A percentile compares a stretch with the other conserved stretches of the same genome.
phyloP scores from a whole-genome alignment of 2,113 vertebrate genomes.

The Cariama cristata region DNA sequence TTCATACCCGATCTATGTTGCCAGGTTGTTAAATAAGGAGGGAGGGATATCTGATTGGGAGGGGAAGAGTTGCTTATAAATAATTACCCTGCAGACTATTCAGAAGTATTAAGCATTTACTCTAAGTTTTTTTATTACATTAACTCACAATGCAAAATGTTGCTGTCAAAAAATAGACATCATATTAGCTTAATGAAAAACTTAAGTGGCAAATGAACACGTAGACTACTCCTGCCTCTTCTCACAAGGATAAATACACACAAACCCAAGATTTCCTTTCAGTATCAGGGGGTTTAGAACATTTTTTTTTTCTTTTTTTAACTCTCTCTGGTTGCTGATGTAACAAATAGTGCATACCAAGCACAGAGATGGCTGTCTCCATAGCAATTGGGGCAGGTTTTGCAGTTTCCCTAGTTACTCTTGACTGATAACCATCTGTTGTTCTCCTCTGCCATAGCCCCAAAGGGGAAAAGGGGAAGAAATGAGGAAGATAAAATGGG shows the following conservation, averaged over 20 bases:
- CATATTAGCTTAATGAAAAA: neutral
- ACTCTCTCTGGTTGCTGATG: constrained; percentile 66
- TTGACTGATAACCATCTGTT: constrained; percentile 80
- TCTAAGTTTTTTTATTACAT: neutral
- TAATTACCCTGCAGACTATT: neutral
- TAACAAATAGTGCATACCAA: constrained; percentile 76
- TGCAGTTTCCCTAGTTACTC: constrained; percentile 82
- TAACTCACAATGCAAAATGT: neutral
- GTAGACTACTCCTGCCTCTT: neutral
- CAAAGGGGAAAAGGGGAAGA: constrained; percentile 56
- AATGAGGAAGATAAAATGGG: constrained; percentile 33
- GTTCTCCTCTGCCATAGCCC: constrained; percentile 61
- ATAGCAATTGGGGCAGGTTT: constrained; percentile 81
- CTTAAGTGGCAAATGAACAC: neutral
- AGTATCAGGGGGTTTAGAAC: neutral
- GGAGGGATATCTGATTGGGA: neutral
- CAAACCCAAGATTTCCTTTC: neutral
- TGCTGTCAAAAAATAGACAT: neutral
- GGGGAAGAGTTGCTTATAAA: neutral
- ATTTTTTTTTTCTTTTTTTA: neutral
- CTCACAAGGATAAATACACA: neutral
- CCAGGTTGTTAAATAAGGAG: neutral
- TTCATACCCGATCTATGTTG: neutral
- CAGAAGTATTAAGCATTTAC: neutral
- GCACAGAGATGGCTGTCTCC: constrained; percentile 80